Evolutionary conservation across 1,140 invertebrate genomes (phyloP).

Genomic region (Drosophila grimshawi): DNA sequence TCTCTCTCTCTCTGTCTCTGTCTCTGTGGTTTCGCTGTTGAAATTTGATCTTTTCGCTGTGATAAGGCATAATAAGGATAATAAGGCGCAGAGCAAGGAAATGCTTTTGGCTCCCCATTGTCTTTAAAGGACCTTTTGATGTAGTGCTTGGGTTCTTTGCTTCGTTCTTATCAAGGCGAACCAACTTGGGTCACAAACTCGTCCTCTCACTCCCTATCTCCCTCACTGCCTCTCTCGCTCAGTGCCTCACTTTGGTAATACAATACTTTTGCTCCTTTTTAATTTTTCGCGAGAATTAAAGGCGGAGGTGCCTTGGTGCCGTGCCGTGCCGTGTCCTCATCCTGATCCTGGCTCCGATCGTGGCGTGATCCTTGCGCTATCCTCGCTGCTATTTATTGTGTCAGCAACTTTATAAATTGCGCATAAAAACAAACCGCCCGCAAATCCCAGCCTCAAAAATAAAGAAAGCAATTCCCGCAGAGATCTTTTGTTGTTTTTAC

Average conservation of each 20-base stretch:
- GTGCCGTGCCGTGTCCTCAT: constrained; percentile 37
- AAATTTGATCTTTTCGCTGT: constrained; percentile 51
- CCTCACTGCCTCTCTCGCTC: background rate
- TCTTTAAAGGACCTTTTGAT: constrained; percentile 43
- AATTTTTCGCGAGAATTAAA: constrained; percentile 77
- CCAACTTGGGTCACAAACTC: constrained; percentile 24
- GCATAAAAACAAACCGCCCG: constrained; percentile 78
- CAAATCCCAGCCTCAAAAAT: constrained; percentile 40
- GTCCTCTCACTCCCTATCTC: background rate
- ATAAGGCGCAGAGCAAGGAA: constrained; percentile 27
- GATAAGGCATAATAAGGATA: constrained; percentile 30
- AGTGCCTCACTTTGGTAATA: constrained; percentile 31
- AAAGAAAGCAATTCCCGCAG: background rate
- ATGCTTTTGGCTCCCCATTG: constrained; percentile 39
- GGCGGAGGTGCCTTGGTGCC: constrained; percentile 71
- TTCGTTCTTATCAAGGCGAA: constrained; percentile 39
- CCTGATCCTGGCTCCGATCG: constrained; percentile 1
- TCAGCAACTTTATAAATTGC: constrained; percentile 79
- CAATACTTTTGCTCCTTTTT: constrained; percentile 74
- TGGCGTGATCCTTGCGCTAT: constrained; percentile 9
- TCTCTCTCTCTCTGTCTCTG: background rate
- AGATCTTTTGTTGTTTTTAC: background rate
- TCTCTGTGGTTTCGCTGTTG: constrained; percentile 7
- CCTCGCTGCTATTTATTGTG: constrained; percentile 64
- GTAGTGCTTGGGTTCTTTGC: background rate